phyloP scores from a whole-genome alignment of 2,113 vertebrate species.

The Pungitius pungitius region DNA sequence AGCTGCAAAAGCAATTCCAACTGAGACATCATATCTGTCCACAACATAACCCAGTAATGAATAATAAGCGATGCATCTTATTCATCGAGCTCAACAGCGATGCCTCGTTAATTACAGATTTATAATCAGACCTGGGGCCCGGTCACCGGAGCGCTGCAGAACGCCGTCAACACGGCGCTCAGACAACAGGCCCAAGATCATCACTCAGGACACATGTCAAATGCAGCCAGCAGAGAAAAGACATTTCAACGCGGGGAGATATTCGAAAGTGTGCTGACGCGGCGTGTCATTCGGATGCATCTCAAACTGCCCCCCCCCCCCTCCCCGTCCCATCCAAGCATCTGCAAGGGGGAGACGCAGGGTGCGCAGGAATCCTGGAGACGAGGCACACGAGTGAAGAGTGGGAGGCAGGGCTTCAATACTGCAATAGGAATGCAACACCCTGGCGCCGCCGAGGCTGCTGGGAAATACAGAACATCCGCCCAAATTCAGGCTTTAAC shows the following conservation, averaged over 20 bases:
- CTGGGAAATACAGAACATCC: constrained; percentile 34
- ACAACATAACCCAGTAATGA: no score
- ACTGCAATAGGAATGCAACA: constrained; percentile 55
- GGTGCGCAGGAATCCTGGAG: constrained; percentile 42
- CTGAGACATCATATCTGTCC: no score
- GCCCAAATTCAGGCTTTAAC: constrained; percentile 27
- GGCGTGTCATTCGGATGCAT: constrained; percentile 66
- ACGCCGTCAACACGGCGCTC: constrained; percentile 39
- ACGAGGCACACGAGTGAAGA: constrained; percentile 39
- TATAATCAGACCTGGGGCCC: constrained; percentile 30
- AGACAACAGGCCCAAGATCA: no score
- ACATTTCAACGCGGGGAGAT: no score
- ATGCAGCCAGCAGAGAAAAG: no score
- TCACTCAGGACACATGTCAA: no score
- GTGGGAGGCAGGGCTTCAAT: constrained; percentile 19
- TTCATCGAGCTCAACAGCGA: constrained; percentile 26
- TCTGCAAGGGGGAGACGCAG: constrained; percentile 29
- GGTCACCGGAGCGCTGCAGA: constrained; percentile 35
- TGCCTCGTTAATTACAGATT: constrained; percentile 39
- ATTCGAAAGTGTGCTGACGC: constrained; percentile 67
- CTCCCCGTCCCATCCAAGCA: constrained; percentile 33
- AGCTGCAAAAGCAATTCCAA: constrained; percentile 40
- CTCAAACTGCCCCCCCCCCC: no score
- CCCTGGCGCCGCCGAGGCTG: constrained; percentile 15
- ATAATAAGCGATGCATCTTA: not conserved